phyloP scores from a whole-genome alignment of 2,888 invertebrate species.

The Salpingus planirostris region DNA sequence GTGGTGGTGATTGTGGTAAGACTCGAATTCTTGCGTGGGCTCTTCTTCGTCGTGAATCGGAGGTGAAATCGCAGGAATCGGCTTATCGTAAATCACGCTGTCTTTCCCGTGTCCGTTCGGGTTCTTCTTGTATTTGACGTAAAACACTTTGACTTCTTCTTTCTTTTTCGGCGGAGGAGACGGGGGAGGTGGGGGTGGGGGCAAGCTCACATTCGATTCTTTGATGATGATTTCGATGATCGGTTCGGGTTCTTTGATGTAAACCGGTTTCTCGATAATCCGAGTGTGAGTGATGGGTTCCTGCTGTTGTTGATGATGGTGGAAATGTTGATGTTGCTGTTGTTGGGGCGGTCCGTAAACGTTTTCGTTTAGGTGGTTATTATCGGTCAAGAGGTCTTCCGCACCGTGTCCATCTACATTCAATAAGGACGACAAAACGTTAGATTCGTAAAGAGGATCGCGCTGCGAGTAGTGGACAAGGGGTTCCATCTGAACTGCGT shows the following conservation, averaged over 20 bases:
- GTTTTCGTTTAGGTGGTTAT: slow-evolving; percentile 42
- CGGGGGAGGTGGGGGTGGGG: slow-evolving; percentile 50
- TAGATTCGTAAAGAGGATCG: slow-evolving; percentile 61
- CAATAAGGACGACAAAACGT: slow-evolving; percentile 6
- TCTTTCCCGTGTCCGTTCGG: slow-evolving; percentile 60
- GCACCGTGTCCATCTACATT: slow-evolving; percentile 40
- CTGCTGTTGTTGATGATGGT: slow-evolving; percentile 11
- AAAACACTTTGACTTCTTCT: slow-evolving; percentile 84
- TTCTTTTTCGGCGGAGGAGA: slow-evolving; percentile 54
- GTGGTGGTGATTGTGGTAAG: too few relatives aligned
- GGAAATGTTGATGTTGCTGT: slow-evolving; percentile 8
- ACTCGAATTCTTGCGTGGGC: slow-evolving; percentile 45
- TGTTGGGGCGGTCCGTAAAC: slow-evolving; percentile 38
- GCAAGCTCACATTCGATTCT: slow-evolving; percentile 75
- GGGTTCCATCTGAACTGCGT: slow-evolving; percentile 74
- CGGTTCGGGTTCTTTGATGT: slow-evolving; percentile 72
- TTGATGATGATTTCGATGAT: slow-evolving; percentile 89
- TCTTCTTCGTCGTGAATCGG: slow-evolving; percentile 46
- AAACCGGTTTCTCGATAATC: slow-evolving; percentile 37
- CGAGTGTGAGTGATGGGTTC: too few relatives aligned
- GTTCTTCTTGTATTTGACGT: slow-evolving; percentile 84
- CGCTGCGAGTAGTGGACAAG: slow-evolving; percentile 70
- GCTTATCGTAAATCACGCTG: slow-evolving; percentile 70
- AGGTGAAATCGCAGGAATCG: slow-evolving; percentile 69
- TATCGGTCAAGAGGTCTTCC: slow-evolving; percentile 37